Evolutionary conservation across 1,140 invertebrate species (phyloP), one percentile per base, ranked within the genome.

Genomic region (Trichomalopsis sarcophagae): DNA sequence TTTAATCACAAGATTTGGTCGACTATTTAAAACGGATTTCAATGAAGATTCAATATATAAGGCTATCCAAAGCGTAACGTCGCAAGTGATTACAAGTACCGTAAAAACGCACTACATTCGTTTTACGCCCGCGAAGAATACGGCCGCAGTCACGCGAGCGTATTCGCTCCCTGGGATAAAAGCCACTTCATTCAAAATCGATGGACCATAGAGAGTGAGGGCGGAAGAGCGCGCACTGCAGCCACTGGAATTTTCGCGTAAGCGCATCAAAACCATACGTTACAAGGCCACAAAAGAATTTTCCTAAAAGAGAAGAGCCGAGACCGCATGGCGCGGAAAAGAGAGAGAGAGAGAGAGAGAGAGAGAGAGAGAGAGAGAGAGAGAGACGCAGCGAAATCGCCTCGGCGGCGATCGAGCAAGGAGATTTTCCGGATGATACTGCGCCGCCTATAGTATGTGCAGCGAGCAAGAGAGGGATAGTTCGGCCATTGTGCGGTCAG

Each of bases 181-280:
- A 62, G 55, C 55, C 74, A 75, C 27, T 77, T 27, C 86, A 77
- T 85, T 85, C 81, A 85, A 85, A 78, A 85, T 78, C 74, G n/a
- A 76, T 68, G 77, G 36, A 77, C 68, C 47, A 73, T 50, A 40
- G 27, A 75, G 74, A 71, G 27, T 27, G 27, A 27, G 1, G 27
- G 30, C 27, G 69, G 30, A 71, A 71, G 55, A 62, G 55, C 55
- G 21, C 21, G 17, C 55, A n/a, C 55, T 17, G 55, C 55, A 62
- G 55, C 55, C 55, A 62, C 14, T 68, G 66, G 36, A 50, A 86
- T 73, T 86, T 80, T 76, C 47, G 77, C 84, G 44, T 21, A 77
- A 44, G 33, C 44, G 50, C 66, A 50, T 47, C 40, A 77, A 77
- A 77, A 77, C n/a, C 17, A 77, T 30, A 17, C 27, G 27, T 62